phyloP scores from a whole-genome alignment of 2,113 vertebrate species.

The Datnioides undecimradiatus region DNA sequence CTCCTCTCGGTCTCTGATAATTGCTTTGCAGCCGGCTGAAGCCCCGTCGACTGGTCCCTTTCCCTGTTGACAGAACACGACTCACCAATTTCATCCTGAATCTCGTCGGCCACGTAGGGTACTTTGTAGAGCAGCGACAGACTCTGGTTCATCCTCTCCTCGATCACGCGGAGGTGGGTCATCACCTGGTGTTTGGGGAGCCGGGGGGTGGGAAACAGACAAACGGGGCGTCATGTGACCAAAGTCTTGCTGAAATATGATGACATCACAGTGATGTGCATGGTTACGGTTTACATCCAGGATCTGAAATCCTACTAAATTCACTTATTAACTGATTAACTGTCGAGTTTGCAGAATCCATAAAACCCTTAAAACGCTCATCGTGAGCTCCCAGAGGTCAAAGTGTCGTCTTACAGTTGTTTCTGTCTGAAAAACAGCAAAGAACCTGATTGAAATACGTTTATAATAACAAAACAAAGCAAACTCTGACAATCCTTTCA shows the following conservation, averaged over 20 bases:
- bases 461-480: neutral
- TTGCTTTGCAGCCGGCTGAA: constrained; percentile 5
- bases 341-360: neutral
- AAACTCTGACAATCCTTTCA: neutral
- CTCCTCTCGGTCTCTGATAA: constrained; percentile 30
- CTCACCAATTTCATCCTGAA: constrained; percentile 96
- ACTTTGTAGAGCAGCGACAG: constrained; percentile 97
- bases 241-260: neutral
- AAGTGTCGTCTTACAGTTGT: neutral
- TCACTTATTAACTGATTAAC: too few species aligned
- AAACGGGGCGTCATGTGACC: neutral
- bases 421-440: neutral
- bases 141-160: constrained; percentile 98
- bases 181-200: constrained; percentile 88
- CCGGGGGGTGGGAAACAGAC: too few species aligned
- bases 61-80: constrained; percentile 33
- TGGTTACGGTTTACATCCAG: neutral
- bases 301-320: neutral
- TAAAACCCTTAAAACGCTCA: neutral
- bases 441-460: neutral
- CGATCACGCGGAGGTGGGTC: constrained; percentile 98
- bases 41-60: constrained; percentile 1
- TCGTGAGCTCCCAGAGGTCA: neutral
- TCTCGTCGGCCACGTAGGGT: constrained; percentile 95
- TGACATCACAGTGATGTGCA: neutral